Percentiles rank a stretch among this genome's conserved stretches.
Evolutionary conservation across 2,113 vertebrate genomes (phyloP).

Genomic region (Tricholaema leucomelas): DNA sequence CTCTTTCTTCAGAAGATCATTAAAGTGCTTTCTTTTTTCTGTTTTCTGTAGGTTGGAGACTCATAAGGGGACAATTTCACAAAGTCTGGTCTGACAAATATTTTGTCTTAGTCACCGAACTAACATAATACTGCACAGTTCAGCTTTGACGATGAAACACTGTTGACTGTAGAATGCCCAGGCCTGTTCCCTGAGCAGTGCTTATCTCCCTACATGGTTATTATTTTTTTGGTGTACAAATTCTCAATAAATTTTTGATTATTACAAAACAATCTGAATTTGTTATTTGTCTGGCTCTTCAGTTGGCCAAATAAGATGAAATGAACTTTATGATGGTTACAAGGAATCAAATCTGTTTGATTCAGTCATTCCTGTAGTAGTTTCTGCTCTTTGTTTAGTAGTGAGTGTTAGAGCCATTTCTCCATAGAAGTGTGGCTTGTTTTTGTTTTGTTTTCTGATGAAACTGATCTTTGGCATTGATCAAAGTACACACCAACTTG

Average conservation of each 20-base stretch:
- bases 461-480: not conserved
- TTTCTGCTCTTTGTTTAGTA: not conserved
- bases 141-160: slow-evolving; percentile 40
- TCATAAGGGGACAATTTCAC: slow-evolving; percentile 56
- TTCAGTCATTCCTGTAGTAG: not conserved
- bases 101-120: slow-evolving; percentile 49
- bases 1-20: not conserved
- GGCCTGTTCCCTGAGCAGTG: not conserved
- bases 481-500: not conserved
- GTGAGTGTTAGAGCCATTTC: not conserved
- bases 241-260: slow-evolving; percentile 75
- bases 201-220: slow-evolving; percentile 18
- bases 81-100: slow-evolving; percentile 44
- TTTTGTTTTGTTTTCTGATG: not conserved
- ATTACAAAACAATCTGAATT: slow-evolving; percentile 16
- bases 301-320: not conserved
- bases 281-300: not conserved
- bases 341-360: not conserved
- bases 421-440: not conserved
- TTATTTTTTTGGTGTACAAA: slow-evolving; percentile 56
- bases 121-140: slow-evolving; percentile 27
- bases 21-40: slow-evolving; percentile 36
- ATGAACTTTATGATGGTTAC: not conserved
- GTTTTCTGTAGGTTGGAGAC: slow-evolving; percentile 76
- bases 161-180: not conserved